Conservation (phyloP, 2,113 vertebrate species). For the Podarcis raffonei region DNA sequence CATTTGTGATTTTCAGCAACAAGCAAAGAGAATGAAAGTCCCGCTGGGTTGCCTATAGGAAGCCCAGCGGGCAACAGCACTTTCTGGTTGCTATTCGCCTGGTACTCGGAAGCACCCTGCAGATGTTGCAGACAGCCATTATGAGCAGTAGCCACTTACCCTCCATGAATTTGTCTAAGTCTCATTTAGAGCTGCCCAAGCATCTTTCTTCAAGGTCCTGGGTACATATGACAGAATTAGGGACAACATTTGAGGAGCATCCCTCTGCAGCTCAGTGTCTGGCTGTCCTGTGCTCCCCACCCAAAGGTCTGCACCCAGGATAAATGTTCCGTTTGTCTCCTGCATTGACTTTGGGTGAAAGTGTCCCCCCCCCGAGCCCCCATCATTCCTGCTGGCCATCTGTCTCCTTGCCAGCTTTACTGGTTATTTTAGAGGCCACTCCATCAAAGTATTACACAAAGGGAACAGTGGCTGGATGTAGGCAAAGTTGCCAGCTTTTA, state of each 20-base stretch:
- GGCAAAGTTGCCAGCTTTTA: neutral
- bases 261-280: neutral
- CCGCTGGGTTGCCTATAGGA: neutral
- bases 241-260: no score
- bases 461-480: neutral
- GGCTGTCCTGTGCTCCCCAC: neutral
- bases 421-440: neutral
- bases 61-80: neutral
- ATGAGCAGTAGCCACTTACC: no score
- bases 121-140: no score
- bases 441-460: neutral
- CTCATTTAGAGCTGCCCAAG: neutral
- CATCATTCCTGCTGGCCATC: neutral
- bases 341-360: neutral
- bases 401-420: neutral
- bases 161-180: neutral
- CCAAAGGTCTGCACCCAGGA: no score
- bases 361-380: no score
- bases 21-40: no score
- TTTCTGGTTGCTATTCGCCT: neutral
- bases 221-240: neutral
- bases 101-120: neutral
- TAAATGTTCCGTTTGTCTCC: neutral
- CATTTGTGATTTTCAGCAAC: no score
- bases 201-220: neutral